phyloP scores from a whole-genome alignment of 2,113 vertebrate genomes.

The Clupea harengus region DNA sequence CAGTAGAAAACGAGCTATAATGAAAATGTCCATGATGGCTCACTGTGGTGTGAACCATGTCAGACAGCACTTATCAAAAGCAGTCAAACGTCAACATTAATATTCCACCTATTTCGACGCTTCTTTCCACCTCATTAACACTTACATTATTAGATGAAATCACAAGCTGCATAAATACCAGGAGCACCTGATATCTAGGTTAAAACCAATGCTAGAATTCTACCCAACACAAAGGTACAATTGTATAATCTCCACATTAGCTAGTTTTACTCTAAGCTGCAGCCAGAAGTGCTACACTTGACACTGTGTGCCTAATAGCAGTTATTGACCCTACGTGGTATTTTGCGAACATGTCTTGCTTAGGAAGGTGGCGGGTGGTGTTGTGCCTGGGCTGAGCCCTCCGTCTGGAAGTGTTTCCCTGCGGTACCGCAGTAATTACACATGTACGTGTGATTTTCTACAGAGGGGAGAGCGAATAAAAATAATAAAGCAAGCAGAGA shows the following conservation, averaged over 20 bases:
- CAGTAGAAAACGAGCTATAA: not conserved
- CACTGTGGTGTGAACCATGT: not conserved
- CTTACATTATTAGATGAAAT: not conserved
- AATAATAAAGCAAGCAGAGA: slow-evolving; percentile 16
- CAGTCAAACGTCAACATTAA: not conserved
- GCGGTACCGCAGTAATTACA: not conserved
- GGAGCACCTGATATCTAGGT: not conserved
- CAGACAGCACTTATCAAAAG: not conserved
- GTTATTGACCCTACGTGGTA: not conserved
- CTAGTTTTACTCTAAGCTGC: not conserved
- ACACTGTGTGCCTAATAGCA: not conserved
- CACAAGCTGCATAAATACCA: not conserved
- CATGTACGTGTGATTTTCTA: not conserved
- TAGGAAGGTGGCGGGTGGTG: not conserved
- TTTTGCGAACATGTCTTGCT: not conserved
- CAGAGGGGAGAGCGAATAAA: not conserved
- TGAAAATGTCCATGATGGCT: not conserved
- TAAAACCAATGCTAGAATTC: not conserved
- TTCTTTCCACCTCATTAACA: not conserved
- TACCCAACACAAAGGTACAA: not conserved
- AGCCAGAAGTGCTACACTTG: not conserved
- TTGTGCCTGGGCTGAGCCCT: not conserved
- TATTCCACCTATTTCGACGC: not conserved
- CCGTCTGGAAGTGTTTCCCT: not conserved
- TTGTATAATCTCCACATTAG: not conserved